These are phyloP conservation scores for Heliconius cydno DNA, from an alignment of 2,888 invertebrate genomes.

Conservation along the genomic window DNA sequence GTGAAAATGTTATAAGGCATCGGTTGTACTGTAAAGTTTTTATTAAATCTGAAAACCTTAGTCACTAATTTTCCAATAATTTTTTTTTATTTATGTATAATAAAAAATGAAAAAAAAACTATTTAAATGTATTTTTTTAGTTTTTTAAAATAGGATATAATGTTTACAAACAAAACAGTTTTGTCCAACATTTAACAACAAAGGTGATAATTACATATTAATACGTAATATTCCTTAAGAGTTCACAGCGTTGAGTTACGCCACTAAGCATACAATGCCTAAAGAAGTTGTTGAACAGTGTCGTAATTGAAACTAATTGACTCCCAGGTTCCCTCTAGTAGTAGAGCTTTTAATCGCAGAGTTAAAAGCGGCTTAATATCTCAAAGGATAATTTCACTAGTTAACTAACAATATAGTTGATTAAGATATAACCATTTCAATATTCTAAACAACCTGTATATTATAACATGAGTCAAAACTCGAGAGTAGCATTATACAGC, in stretches of 20 bases:
- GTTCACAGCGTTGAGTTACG: too few relatives aligned
- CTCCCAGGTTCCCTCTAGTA: not conserved
- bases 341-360: not conserved
- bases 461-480: slow-evolving; percentile 23
- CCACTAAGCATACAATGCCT: too few relatives aligned
- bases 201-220: not conserved
- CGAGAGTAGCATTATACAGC: slow-evolving; percentile 8
- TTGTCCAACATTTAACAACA: not conserved
- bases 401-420: slow-evolving; percentile 36
- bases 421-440: slow-evolving; percentile 38
- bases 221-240: too few relatives aligned
- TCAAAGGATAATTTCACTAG: slow-evolving; percentile 21
- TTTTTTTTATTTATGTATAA: too few relatives aligned
- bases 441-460: slow-evolving; percentile 25
- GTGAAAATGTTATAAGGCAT: slow-evolving; percentile 34
- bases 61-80: too few relatives aligned
- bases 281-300: not conserved
- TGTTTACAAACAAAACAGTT: not conserved
- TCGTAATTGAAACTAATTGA: not conserved
- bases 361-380: slow-evolving; percentile 14
- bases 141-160: not conserved
- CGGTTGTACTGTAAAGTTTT: not conserved
- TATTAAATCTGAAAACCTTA: too few relatives aligned
- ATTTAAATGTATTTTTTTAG: too few relatives aligned
- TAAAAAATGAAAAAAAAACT: too few relatives aligned